Evolutionary conservation across 2,888 invertebrate genomes (phyloP).

Genomic region (Pecten maximus): DNA sequence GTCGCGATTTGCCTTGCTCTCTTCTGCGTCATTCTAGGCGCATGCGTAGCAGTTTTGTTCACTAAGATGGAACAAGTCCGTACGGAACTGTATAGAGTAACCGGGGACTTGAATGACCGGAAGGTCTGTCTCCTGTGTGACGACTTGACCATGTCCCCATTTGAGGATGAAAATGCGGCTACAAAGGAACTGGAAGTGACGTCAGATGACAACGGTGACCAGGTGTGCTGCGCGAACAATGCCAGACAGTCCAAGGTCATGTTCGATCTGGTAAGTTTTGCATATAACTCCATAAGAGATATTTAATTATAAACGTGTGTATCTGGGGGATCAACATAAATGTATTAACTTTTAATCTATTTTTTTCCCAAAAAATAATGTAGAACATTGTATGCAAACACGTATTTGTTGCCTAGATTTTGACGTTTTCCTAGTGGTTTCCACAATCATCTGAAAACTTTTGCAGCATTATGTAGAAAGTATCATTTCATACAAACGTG

Average conservation of each 20-base stretch:
- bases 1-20: not conserved
- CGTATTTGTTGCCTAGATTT: no score
- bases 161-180: conserved; percentile 58
- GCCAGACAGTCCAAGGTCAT: conserved; percentile 56
- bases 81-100: not conserved
- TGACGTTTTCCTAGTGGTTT: no score
- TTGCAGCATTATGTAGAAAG: no score
- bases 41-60: not conserved
- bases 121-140: conserved; percentile 60
- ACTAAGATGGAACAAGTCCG: not conserved
- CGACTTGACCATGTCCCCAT: conserved; percentile 58
- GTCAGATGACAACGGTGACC: conserved; percentile 51
- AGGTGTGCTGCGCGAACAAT: conserved; percentile 58
- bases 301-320: no score
- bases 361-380: no score
- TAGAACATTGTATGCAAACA: no score
- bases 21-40: not conserved
- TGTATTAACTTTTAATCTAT: no score
- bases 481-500: no score
- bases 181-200: conserved; percentile 46
- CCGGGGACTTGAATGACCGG: not conserved
- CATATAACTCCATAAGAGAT: no score
- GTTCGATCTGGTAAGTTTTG: conserved; percentile 59
- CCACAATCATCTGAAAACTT: no score
- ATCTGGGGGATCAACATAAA: no score